Conservation (phyloP, 2,888 invertebrate species). For the Automeris io region DNA sequence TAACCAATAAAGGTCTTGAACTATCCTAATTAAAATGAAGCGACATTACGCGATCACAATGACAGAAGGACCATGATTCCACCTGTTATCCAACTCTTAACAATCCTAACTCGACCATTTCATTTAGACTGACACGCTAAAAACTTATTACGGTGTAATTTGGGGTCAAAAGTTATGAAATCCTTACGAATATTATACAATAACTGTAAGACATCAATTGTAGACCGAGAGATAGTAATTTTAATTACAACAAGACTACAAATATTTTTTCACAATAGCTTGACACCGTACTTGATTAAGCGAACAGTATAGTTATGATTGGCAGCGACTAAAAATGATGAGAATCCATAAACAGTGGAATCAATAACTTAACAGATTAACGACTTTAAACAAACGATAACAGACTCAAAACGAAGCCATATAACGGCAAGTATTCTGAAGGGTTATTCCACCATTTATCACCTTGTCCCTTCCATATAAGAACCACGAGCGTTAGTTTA, state of each 20-base stretch:
- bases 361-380: no score
- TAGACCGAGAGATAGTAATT: background rate
- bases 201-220: conserved; percentile 11
- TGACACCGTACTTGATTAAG: no score
- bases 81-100: conserved; percentile 5
- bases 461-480: no score
- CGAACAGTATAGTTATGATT: no score
- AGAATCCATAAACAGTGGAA: no score
- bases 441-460: no score
- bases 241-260: background rate
- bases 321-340: no score
- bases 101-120: conserved; percentile 5
- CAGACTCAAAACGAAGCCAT: no score
- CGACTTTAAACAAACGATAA: no score
- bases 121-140: conserved; percentile 3
- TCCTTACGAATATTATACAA: conserved; percentile 16
- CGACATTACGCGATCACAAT: background rate
- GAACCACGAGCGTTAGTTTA: no score
- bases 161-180: conserved; percentile 13
- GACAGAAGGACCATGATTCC: background rate
- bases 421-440: no score
- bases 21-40: background rate
- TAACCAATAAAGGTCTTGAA: background rate
- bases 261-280: no score
- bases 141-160: conserved; percentile 5